A percentile compares a stretch with the other conserved stretches of the same genome.
phyloP scores from a whole-genome alignment of 2,797 vertebrate genomes.

The Simalia tracyae region DNA sequence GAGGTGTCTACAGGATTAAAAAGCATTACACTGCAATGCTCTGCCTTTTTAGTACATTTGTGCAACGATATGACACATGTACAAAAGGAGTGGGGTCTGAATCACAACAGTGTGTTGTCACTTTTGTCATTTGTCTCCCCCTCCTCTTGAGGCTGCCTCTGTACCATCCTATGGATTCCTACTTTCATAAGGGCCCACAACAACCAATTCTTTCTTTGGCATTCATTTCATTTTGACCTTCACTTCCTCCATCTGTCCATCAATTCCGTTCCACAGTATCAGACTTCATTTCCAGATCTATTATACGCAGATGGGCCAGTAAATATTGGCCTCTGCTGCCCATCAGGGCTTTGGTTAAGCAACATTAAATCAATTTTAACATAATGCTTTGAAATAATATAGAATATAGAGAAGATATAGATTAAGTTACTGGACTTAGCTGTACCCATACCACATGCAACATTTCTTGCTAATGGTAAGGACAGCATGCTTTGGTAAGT shows the following conservation, averaged over 20 bases:
- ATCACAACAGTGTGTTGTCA: background rate
- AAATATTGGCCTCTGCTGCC: background rate
- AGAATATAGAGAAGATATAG: background rate
- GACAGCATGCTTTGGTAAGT: background rate
- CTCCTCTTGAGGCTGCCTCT: background rate
- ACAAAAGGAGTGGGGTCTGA: background rate
- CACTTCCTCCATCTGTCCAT: background rate
- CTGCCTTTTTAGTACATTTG: background rate
- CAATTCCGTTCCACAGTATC: background rate
- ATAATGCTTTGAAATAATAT: background rate
- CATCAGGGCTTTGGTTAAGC: background rate
- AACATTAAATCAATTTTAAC: background rate
- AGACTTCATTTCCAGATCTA: background rate
- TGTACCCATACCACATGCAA: background rate
- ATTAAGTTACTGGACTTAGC: background rate
- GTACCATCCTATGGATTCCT: background rate
- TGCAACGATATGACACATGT: background rate
- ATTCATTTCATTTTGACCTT: background rate
- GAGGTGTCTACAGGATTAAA: background rate
- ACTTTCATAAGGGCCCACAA: background rate
- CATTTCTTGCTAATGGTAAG: background rate
- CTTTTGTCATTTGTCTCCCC: background rate
- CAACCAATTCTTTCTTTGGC: background rate
- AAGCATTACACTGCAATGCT: background rate
- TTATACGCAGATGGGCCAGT: background rate